A percentile compares a stretch with the other conserved stretches of the same genome.
These are phyloP conservation scores for Episyrphus balteatus DNA, from an alignment of 1,140 invertebrate genomes.

Conservation along the genomic window DNA sequence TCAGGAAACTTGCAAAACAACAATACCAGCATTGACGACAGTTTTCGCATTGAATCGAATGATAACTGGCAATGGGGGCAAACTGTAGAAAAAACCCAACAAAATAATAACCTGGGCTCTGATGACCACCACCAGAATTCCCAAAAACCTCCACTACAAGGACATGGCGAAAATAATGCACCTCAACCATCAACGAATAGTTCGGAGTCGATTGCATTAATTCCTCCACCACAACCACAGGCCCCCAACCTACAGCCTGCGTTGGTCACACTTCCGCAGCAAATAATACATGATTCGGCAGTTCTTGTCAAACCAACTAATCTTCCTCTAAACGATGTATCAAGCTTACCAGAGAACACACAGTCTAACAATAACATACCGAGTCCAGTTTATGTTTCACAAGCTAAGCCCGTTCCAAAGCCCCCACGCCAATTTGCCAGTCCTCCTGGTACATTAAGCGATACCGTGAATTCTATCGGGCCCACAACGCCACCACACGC, in stretches of 20 bases:
- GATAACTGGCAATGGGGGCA: constrained; percentile 37
- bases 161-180: neutral
- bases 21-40: constrained; percentile 21
- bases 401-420: constrained; percentile 11
- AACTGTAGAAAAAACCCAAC: neutral
- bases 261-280: too few species aligned
- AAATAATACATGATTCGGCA: too few species aligned
- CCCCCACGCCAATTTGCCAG: constrained; percentile 10
- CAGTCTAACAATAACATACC: constrained; percentile 5
- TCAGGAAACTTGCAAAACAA: constrained; percentile 2
- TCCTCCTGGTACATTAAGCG: constrained; percentile 4
- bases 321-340: neutral
- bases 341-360: neutral
- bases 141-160: neutral
- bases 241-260: neutral
- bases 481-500: constrained; percentile 11
- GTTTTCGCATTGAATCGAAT: constrained; percentile 30
- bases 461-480: neutral
- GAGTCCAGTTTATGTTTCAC: constrained; percentile 11
- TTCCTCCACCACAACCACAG: neutral
- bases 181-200: neutral
- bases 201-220: neutral
- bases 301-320: neutral
- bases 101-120: neutral
- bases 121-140: neutral